Conservation (phyloP, 1,140 invertebrate genomes). For the Melanaphis sacchari region DNA sequence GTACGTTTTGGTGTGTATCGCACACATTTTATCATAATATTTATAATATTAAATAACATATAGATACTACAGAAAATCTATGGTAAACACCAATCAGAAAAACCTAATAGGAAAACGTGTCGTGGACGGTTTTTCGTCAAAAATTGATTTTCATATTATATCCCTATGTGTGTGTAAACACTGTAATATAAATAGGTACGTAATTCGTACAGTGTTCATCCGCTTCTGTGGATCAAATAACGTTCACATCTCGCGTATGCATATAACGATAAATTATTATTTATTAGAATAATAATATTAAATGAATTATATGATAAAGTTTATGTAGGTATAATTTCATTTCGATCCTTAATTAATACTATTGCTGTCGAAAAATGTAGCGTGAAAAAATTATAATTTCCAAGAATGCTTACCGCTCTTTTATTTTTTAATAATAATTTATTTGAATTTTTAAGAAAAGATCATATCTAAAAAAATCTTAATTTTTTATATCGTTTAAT, state of each 20-base stretch:
- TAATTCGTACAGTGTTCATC: background rate
- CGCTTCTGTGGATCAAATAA: background rate
- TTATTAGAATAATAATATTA: background rate
- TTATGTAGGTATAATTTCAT: background rate
- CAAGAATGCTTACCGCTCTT: too few relatives aligned
- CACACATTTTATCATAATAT: background rate
- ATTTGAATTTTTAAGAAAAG: too few relatives aligned
- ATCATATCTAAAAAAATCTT: too few relatives aligned
- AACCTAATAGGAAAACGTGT: slow-evolving; percentile 41
- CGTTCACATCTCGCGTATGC: background rate
- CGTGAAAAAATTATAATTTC: background rate
- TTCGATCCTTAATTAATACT: background rate
- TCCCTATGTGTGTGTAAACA: background rate
- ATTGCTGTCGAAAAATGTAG: background rate
- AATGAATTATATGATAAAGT: background rate
- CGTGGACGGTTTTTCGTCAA: background rate
- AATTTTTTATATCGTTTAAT: too few relatives aligned
- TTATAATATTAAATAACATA: slow-evolving; percentile 10
- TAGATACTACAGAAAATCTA: background rate
- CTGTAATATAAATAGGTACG: background rate
- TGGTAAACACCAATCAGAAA: background rate
- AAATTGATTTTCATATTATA: slow-evolving; percentile 15
- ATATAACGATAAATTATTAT: background rate
- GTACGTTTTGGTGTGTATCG: background rate
- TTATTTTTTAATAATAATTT: background rate